These are phyloP conservation scores for Mesocricetus auratus DNA, from an alignment of 2,113 vertebrate genomes.

Conservation along the genomic window DNA sequence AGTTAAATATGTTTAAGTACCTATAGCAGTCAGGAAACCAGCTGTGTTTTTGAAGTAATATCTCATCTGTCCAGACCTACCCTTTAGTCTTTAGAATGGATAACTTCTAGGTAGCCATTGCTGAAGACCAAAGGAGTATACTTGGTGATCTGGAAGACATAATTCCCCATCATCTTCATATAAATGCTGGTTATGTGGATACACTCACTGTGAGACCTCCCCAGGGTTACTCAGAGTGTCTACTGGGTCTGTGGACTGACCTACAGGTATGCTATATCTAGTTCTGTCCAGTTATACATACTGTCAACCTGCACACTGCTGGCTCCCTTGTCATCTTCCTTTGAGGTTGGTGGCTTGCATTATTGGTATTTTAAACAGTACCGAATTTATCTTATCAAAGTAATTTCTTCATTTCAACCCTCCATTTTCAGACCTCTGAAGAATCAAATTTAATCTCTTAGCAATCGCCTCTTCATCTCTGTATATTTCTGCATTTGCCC, in stretches of 20 bases:
- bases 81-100: neutral
- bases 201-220: neutral
- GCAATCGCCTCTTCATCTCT: neutral
- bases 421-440: conserved; percentile 28
- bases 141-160: neutral
- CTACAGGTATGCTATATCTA: neutral
- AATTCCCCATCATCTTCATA: too few species aligned
- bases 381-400: neutral
- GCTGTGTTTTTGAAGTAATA: neutral
- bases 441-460: neutral
- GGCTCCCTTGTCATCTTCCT: neutral
- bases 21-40: neutral
- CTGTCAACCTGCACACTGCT: neutral
- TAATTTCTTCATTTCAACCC: neutral
- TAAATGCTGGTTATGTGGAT: neutral
- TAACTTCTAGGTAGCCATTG: neutral
- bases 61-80: neutral
- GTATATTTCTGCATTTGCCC: neutral
- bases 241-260: neutral
- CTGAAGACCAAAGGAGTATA: neutral
- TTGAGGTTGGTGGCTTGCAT: neutral
- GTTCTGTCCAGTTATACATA: neutral
- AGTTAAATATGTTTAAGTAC: neutral
- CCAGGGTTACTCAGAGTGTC: too few species aligned
- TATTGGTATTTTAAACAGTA: neutral